Base-by-base conservation (phyloP, 2,797 vertebrate genomes). In the Ctenochaetus hawaiiensis region DNA sequence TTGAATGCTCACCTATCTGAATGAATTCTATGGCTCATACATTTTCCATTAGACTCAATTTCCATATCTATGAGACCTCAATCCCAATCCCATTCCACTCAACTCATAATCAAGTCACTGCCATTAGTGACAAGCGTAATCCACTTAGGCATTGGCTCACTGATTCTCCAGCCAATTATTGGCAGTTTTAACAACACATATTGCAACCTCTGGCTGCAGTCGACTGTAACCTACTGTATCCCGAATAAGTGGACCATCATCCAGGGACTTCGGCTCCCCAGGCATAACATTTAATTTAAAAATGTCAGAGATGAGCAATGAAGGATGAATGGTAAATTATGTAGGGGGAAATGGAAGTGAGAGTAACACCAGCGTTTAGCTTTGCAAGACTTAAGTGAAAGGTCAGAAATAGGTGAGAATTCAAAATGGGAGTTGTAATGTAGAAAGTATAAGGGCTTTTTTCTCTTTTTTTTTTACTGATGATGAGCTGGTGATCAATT, bases 301-400 rank as follows among this genome's bases (percentile, higher is more conserved):
- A 91, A 81, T 86, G 90, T 90, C 90, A 91, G 86, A 90, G 87
- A 87, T 89, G 90, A 92, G 86, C 92, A 89, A 91, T 82, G 85
- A 82, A 89, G 84, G 86, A 84, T 86, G 79, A 81, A 81, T 81
- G 76, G 72, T 67, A 70, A 78, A 84, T 87, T 75, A 76, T 77
- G 75, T 72, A 61, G 45, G 63, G 58, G 72, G 48, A 62, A 68
- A 67, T 70, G 62, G 80, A 80, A 72, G 72, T 68, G 69, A 47
- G 56, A 71, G 61, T 59, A 79, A 89, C 60, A 78, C 61, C 47
- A 20, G 85, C 70, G 37, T 85, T 87, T 83, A 81, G 75, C 77
- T 73, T 73, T n/a, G 18, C 26, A 60, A 61, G 45, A 57, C 76
- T 80, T 73, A 41, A 47, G 81, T 69, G 60, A 84, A 79, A 75